Base-by-base conservation (phyloP, 2,888 invertebrate species). In the Ramazzottius varieornatus region DNA sequence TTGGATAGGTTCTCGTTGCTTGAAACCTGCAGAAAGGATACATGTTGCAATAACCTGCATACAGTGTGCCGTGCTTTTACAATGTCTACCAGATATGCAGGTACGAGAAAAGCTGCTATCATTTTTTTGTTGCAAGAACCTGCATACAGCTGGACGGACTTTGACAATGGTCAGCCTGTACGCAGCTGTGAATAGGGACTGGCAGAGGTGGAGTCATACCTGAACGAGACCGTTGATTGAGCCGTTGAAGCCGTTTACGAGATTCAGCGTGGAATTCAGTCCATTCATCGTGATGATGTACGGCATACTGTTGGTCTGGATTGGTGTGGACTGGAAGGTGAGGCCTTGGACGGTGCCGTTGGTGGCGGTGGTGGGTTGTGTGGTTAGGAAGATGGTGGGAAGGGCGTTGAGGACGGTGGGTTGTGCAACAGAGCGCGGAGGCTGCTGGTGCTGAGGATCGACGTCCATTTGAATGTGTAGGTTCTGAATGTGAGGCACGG, bases 391-490 rank as follows among this genome's bases (percentile, higher is more conserved):
- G 66, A 63, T 33, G 66, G 65, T 65, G 66, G 68, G 54, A 4
- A 54, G 29, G 29, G 20, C 24, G 29, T 54, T 54, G 20, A 54
- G 54, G 40, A 40, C 40, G 40, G 40, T 40, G 20, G 40, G 40
- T 20, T 40, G 40, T 20, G 40, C 40, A 20, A 8, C 13, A 20
- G 40, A 8, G 13, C 33, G 68, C 66, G 32, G 68, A 29, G 65
- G 63, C 2, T 63, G 63, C 32, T 64, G 64, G 24, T 29, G 54
- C 32, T 65, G 66, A 46, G 67, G 67, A 67, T 75, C 75, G 33
- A 73, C 69, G 64, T 74, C 74, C 75, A 75, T 75, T 4, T 24
- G 8, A 24, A 29, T 54, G n/a, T 13, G 29, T 8, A 13, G 13
- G 29, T 54, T 54, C 20, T n/a, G 54, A 54, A n/a, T 54, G 4